Percentiles rank a stretch among this genome's conserved stretches.
phyloP scores from a whole-genome alignment of 2,888 invertebrate species.

The Orchestes rusci region DNA sequence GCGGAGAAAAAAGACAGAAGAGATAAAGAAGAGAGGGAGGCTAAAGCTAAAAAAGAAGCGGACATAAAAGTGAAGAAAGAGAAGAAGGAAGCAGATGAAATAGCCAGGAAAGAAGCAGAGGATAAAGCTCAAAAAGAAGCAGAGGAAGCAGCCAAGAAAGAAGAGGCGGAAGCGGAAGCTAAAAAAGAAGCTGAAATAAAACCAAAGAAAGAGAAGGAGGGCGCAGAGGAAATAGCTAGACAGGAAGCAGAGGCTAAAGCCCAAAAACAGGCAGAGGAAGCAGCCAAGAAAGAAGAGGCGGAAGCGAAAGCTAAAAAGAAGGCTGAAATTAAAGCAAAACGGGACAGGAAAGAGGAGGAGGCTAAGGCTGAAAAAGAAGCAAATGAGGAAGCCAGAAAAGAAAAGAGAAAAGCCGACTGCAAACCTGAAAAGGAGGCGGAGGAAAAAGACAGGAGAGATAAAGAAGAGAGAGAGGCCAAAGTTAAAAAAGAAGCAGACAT shows the following conservation, averaged over 20 bases:
- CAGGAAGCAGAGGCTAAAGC: conserved; percentile 21
- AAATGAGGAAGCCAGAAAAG: conserved; percentile 11
- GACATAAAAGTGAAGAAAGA: conserved; percentile 17
- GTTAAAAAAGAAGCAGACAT: conserved; percentile 9
- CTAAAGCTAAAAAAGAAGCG: conserved; percentile 15
- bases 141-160: conserved; percentile 20
- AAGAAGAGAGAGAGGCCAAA: conserved; percentile 14
- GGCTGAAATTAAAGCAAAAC: conserved; percentile 31
- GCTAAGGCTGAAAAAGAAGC: conserved; percentile 21
- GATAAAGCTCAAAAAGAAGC: conserved; percentile 11
- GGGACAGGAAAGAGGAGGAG: conserved; percentile 15
- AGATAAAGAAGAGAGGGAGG: conserved; percentile 14
- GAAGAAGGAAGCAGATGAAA: conserved; percentile 15
- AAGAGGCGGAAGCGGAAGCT: conserved; percentile 22
- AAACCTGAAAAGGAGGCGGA: conserved; percentile 21
- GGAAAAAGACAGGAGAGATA: conserved; percentile 23
- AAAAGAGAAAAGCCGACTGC: conserved; percentile 15
- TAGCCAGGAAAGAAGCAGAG: conserved; percentile 15
- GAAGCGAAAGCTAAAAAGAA: conserved; percentile 12
- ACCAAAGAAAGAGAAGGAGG: conserved; percentile 17
- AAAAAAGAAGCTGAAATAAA: conserved; percentile 16
- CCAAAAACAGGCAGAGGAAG: conserved; percentile 24
- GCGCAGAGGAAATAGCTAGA: too few species aligned
- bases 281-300: conserved; percentile 20
- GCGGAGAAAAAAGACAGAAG: too few species aligned